Evolutionary conservation across 2,113 vertebrate species (phyloP).

Genomic region (Furnarius figulus): DNA sequence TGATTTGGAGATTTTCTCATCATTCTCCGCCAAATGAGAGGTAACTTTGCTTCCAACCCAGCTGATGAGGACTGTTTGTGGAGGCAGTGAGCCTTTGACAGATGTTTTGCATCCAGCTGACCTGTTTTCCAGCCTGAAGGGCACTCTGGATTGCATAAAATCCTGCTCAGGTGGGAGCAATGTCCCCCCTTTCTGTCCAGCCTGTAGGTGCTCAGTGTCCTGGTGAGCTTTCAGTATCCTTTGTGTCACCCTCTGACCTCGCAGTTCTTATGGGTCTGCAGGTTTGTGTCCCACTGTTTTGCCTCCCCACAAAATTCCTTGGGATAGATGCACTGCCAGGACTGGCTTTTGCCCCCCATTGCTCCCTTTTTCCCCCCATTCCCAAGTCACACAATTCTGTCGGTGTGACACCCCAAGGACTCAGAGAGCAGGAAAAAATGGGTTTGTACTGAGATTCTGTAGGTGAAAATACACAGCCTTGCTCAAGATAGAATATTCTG

Average conservation of each 20-base stretch:
- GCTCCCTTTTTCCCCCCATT: neutral
- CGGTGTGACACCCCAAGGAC: neutral
- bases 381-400: neutral
- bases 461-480: neutral
- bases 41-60: neutral
- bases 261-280: neutral
- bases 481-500: neutral
- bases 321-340: neutral
- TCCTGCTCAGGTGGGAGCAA: neutral
- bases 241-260: neutral
- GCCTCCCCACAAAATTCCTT: neutral
- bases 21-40: neutral
- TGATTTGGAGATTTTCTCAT: neutral
- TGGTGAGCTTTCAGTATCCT: neutral
- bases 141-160: neutral
- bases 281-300: neutral
- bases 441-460: neutral
- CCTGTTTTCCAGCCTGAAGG: neutral
- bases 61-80: neutral
- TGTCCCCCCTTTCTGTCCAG: neutral
- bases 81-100: neutral
- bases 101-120: neutral
- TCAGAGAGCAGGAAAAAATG: neutral
- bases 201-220: neutral
- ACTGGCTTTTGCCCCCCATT: accelerated